Percentiles rank a stretch among this genome's conserved stretches.
phyloP scores from a whole-genome alignment of 2,888 invertebrate species.

The Hypena proboscidalis region DNA sequence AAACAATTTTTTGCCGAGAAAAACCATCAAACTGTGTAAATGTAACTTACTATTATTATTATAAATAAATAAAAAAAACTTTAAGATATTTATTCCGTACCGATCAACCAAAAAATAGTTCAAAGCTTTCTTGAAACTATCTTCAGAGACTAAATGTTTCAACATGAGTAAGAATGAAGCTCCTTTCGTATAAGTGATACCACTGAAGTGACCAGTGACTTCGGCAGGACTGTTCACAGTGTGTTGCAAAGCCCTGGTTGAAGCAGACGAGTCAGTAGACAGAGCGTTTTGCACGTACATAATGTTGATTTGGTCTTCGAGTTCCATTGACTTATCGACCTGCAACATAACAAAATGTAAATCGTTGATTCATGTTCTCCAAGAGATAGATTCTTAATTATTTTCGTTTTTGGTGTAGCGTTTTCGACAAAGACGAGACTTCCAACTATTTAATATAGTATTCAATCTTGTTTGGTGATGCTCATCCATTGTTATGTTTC shows the following conservation, averaged over 20 bases:
- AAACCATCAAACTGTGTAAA: too few species aligned
- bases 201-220: conserved; percentile 87
- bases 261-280: conserved; percentile 56
- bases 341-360: conserved; percentile 33
- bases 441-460: too few species aligned
- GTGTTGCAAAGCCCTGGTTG: conserved; percentile 86
- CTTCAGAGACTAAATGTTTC: conserved; percentile 84
- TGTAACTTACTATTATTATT: too few species aligned
- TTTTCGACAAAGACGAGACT: too few species aligned
- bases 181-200: conserved; percentile 89
- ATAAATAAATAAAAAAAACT: not conserved
- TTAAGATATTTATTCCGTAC: conserved; percentile 54
- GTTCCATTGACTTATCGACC: conserved; percentile 76
- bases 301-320: conserved; percentile 89
- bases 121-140: conserved; percentile 84
- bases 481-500: too few species aligned
- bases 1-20: too few species aligned
- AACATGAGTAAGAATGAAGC: conserved; percentile 88
- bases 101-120: conserved; percentile 76
- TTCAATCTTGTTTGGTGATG: too few species aligned
- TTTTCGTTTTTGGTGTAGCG: too few species aligned
- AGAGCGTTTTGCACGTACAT: conserved; percentile 88
- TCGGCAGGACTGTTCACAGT: conserved; percentile 85
- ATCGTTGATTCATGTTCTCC: too few species aligned
- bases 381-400: too few species aligned